phyloP scores from a whole-genome alignment of 2,113 vertebrate genomes.

The Anolis carolinensis region DNA sequence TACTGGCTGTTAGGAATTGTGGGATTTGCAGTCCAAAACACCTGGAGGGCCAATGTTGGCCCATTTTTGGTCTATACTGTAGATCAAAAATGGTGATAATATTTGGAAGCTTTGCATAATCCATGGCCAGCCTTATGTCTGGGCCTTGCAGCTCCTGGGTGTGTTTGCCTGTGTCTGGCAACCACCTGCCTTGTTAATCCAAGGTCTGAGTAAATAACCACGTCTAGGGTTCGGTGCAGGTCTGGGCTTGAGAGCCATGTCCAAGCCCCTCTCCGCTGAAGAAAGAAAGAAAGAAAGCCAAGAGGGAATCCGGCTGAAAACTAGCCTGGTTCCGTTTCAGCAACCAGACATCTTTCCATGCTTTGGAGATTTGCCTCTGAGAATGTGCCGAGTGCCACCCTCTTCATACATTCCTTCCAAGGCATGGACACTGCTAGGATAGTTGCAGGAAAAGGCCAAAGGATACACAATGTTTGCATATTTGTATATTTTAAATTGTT shows the following conservation, averaged over 20 bases:
- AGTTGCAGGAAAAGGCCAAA: too few relatives aligned
- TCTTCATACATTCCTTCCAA: too few relatives aligned
- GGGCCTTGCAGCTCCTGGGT: background rate
- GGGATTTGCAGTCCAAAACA: too few relatives aligned
- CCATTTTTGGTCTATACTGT: too few relatives aligned
- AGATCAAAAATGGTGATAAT: too few relatives aligned
- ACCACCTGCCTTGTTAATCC: background rate
- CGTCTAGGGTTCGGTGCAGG: background rate
- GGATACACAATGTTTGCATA: too few relatives aligned
- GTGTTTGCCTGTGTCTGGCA: background rate
- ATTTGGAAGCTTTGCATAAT: background rate
- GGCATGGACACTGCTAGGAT: too few relatives aligned
- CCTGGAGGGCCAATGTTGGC: too few relatives aligned
- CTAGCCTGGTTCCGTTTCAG: background rate
- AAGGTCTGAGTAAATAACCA: slow-evolving; percentile 24
- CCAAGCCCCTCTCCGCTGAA: background rate
- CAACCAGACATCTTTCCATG: rapidly evolving
- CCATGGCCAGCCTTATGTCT: background rate
- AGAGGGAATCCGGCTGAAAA: background rate
- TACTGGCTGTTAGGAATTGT: too few relatives aligned
- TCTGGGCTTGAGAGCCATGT: background rate
- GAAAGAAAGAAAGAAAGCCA: too few relatives aligned
- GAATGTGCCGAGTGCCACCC: background rate
- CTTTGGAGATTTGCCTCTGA: background rate
- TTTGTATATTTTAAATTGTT: too few relatives aligned